Evolutionary conservation across 2,888 invertebrate species (phyloP), one percentile per base, ranked within the genome.

Genomic region (Frankliniella intonsa): DNA sequence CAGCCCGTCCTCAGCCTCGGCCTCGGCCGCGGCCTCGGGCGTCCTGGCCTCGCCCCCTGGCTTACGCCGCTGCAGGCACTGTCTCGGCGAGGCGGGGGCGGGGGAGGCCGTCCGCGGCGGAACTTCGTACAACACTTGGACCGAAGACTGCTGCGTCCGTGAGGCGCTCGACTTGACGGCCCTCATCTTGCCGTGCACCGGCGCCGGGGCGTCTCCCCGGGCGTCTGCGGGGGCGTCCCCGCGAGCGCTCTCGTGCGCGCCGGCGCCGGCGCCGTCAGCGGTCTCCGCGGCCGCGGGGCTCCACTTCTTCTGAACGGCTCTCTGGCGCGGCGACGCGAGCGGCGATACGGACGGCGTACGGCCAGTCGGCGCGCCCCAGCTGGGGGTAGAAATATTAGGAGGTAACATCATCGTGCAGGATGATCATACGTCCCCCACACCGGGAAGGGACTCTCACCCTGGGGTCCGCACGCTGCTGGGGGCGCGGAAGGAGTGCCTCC

Each of bases 401-500:
- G 38, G 2, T 38, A 2, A 3, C 38, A 38, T 38, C 5, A 38
- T 38, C 38, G 38, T 5, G 38, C 38, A 38, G 38, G 38, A n/a
- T n/a, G n/a, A n/a, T n/a, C n/a, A n/a, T n/a, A n/a, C n/a, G n/a
- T n/a, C n/a, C 51, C 12, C 51, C 12, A 12, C 51, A 51, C 51
- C 51, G 51, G 51, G 51, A 12, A 12, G 51, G 12, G 10, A 51
- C 51, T 12, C 22, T 9, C 11, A 69, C 69, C 69, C 22, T 19
- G 22, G n/a, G 9, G 22, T 19, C n/a, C 19, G n/a, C n/a, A 22
- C 69, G n/a, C 9, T 69, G 69, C 69, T 69, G 69, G 69, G 69
- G 38, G 38, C 38, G n/a, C 69, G 69, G 69, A n/a, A 69, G 69
- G n/a, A 69, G 22, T 69, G 69, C 69, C 22, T 19, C 69, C 69